Conservation (phyloP, 2,888 invertebrate species). For the Apeira syringaria region DNA sequence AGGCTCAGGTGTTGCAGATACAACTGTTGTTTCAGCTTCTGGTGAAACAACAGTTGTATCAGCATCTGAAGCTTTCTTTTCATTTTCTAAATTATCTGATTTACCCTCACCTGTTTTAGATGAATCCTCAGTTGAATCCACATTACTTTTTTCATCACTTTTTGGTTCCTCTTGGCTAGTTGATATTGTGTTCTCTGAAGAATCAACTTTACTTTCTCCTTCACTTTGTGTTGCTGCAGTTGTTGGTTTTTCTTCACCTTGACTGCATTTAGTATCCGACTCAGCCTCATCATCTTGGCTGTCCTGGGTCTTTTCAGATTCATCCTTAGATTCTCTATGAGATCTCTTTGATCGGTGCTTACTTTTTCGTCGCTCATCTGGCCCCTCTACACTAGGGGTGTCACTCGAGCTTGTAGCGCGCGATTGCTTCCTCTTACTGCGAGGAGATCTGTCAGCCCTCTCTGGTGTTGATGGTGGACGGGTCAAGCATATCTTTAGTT, state of each 20-base stretch:
- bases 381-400: constrained; percentile 66
- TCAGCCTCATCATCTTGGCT: constrained; percentile 59
- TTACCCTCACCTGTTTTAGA: constrained; percentile 27
- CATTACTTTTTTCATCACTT: constrained; percentile 19
- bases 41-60: constrained; percentile 63
- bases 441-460: constrained; percentile 74
- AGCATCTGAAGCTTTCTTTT: constrained; percentile 44
- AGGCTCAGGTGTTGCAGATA: constrained; percentile 39
- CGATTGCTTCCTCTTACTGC: constrained; percentile 77
- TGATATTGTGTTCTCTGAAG: constrained; percentile 30
- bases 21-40: constrained; percentile 51
- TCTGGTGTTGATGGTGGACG: constrained; percentile 83
- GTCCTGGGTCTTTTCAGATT: constrained; percentile 56
- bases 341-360: constrained; percentile 64
- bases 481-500: constrained; percentile 85
- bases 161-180: constrained; percentile 26
- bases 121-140: constrained; percentile 29
- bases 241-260: constrained; percentile 37
- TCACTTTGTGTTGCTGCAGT: constrained; percentile 51
- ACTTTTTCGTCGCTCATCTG: constrained; percentile 72
- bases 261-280: constrained; percentile 29
- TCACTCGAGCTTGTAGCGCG: constrained; percentile 78
- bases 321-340: constrained; percentile 62
- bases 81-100: constrained; percentile 26
- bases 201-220: constrained; percentile 29